Base-by-base conservation (phyloP, 2,888 invertebrate genomes). In the Bhutanitis thaidina region DNA sequence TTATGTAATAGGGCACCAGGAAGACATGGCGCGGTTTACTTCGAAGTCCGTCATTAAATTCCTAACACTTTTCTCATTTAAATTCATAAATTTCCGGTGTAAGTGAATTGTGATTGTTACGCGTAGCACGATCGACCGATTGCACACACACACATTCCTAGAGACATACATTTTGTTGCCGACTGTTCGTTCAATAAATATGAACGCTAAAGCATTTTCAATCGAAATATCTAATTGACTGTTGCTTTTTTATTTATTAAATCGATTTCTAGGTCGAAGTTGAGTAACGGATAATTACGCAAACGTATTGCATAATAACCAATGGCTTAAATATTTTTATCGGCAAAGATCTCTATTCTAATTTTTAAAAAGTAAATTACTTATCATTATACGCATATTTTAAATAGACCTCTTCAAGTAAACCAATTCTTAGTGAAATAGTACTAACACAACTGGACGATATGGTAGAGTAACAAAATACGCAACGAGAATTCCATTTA, bases 31-130 rank as follows among this genome's bases (percentile, higher is more conserved):
- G 59, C 62, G 65, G 65, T 68, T 73, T 80, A 80, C 78, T 69
- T 67, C 74, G 78, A 81, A 80, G 67, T 67, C 68, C 71, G 74
- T 77, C 80, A 89, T 88, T 85, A 87, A 84, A 89, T 87, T 87
- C 87, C 80, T 84, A 80, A 82, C 89, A 87, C 86, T 87, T 87
- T 67, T 87, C 87, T 80, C 81, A 88, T 89, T 87, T 81, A 84
- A 86, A 89, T 89, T 87, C 85, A 87, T 89, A 88, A 86, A 87
- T 89, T 86, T 89, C 89, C 88, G 88, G 88, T 87, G 83, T 75
- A 74, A 76, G 77, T 74, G 69, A 71, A 69, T 69, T 72, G 64
- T 59, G 67, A 77, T 85, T 84, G 74, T 69, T 64, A 85, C 60
- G 61, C 80, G 53, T 56, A 61, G 76, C 87, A 89, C 88, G 87